Percentiles rank a stretch among this genome's conserved stretches.
Conservation (phyloP, 2,113 vertebrate genomes). For the Martes martes region DNA sequence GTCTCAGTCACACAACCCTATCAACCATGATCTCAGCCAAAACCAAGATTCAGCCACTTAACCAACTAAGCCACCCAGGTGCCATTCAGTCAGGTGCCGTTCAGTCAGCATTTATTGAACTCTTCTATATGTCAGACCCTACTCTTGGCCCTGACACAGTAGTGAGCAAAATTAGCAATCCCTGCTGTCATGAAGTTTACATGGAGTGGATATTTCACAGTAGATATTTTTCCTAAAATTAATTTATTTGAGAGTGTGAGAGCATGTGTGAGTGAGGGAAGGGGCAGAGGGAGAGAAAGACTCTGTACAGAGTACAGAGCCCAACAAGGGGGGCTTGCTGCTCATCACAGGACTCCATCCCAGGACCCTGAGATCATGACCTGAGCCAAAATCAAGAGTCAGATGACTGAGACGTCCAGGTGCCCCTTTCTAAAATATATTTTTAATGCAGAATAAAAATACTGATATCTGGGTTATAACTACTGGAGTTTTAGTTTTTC, state of each 20-base stretch:
- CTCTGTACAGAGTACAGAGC: not conserved
- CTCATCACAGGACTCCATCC: not conserved
- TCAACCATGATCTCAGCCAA: not conserved
- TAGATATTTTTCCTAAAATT: not conserved
- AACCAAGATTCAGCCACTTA: not conserved
- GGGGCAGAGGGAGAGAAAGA: not conserved
- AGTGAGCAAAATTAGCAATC: not conserved
- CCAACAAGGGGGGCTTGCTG: not conserved
- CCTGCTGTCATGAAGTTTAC: not conserved
- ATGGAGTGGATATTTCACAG: not conserved
- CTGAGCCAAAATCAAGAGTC: not conserved
- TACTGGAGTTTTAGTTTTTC: not conserved
- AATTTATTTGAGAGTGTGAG: not conserved
- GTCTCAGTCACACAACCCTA: not conserved
- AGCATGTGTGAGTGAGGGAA: not conserved
- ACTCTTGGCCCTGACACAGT: not conserved
- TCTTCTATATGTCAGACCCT: not conserved
- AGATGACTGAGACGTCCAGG: not conserved
- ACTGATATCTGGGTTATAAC: not conserved
- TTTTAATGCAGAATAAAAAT: conserved; percentile 41
- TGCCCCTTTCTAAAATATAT: not conserved
- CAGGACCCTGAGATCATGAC: not conserved
- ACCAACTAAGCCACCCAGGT: not conserved
- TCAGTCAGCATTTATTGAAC: not conserved
- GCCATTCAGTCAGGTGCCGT: not conserved